Evolutionary conservation across 2,113 vertebrate species (phyloP).

Genomic region (Elanus axillaris): DNA sequence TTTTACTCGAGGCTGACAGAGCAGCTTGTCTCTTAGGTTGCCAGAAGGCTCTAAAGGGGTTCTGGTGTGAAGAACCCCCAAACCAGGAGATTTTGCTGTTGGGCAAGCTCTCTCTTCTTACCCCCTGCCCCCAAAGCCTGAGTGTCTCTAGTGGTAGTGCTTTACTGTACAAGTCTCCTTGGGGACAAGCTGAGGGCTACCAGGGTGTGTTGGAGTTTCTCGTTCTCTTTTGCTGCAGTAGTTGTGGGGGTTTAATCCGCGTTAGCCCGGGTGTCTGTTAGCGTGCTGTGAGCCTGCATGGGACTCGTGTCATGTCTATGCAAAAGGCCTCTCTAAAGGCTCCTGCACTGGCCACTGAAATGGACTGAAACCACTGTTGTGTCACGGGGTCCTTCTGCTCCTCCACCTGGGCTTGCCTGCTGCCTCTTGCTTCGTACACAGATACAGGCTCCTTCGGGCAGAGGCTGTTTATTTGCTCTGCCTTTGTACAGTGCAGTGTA

Average conservation of each 20-base stretch:
- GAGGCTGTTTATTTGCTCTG: neutral
- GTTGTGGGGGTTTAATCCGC: no score
- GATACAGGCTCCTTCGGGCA: neutral
- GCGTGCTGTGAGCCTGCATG: neutral
- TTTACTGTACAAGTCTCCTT: neutral
- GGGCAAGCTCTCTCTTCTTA: neutral
- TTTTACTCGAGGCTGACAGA: neutral
- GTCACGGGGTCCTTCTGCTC: neutral
- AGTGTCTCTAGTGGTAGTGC: neutral
- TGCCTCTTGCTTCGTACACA: neutral
- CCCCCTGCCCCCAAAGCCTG: neutral
- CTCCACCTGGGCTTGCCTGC: neutral
- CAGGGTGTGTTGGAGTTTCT: neutral
- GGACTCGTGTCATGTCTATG: accelerated
- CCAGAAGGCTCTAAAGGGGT: neutral
- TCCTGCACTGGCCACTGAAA: neutral
- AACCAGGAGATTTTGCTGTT: neutral
- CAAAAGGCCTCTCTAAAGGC: neutral
- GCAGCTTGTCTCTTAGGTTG: neutral
- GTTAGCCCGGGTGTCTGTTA: neutral
- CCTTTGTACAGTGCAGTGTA: neutral
- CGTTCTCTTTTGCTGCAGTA: neutral
- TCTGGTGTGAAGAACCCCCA: neutral
- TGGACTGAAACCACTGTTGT: neutral
- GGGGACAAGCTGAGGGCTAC: neutral